A percentile compares a stretch with the other conserved stretches of the same genome.
These are phyloP conservation scores for Xyrauchen texanus DNA, from an alignment of 2,113 vertebrate genomes.

Conservation along the genomic window DNA sequence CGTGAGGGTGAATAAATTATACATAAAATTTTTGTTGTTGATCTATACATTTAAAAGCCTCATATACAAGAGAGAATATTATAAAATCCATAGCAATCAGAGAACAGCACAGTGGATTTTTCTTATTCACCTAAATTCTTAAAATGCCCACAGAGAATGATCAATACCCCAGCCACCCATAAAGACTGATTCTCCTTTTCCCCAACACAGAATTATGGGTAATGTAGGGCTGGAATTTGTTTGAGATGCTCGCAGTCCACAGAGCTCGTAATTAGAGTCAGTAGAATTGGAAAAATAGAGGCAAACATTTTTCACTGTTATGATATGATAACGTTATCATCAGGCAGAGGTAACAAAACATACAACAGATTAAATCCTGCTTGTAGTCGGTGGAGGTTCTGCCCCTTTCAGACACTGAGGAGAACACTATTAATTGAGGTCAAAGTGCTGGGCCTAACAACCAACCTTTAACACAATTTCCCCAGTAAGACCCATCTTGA, in stretches of 20 bases:
- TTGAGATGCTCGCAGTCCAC: constrained; percentile 10
- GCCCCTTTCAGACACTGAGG: constrained; percentile 46
- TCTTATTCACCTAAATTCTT: background rate
- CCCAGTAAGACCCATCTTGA: constrained; percentile 37
- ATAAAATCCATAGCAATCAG: constrained; percentile 9
- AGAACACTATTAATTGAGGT: constrained; percentile 64
- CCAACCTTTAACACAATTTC: constrained; percentile 58
- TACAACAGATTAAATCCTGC: constrained; percentile 52
- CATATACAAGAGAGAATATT: background rate
- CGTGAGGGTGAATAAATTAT: too few relatives aligned
- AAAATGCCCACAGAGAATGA: constrained; percentile 20
- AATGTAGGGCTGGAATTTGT: background rate
- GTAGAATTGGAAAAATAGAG: background rate
- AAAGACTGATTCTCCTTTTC: background rate
- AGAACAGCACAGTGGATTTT: constrained; percentile 2
- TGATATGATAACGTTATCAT: constrained; percentile 30
- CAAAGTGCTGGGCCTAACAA: constrained; percentile 44
- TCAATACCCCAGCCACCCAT: background rate
- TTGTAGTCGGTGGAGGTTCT: constrained; percentile 44
- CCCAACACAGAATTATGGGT: constrained; percentile 1
- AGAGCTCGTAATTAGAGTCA: background rate
- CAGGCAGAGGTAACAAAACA: constrained; percentile 46
- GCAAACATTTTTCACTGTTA: background rate
- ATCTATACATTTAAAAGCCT: too few relatives aligned
- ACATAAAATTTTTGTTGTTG: too few relatives aligned